A percentile compares a stretch with the other conserved stretches of the same genome.
Conservation (phyloP, 2,888 invertebrate species). For the Melinaea menophilus region DNA sequence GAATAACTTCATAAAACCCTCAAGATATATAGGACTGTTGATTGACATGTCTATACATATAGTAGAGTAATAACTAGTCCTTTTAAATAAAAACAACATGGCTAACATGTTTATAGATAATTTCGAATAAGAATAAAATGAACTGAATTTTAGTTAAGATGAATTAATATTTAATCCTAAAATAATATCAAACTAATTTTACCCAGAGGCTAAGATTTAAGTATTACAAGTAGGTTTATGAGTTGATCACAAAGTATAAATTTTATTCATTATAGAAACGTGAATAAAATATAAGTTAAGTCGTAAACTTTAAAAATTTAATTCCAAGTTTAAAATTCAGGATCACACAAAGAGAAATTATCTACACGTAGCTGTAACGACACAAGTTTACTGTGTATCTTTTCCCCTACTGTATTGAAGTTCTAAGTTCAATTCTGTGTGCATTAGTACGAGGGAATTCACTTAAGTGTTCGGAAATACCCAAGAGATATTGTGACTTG, state of each 20-base stretch:
- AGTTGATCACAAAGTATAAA: no score
- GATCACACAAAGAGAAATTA: slow-evolving; percentile 19
- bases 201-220: background rate
- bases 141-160: no score
- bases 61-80: no score
- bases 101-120: no score
- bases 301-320: slow-evolving; percentile 16
- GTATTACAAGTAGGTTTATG: background rate
- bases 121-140: no score
- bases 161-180: no score
- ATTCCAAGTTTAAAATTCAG: slow-evolving; percentile 21
- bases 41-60: background rate
- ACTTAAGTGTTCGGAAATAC: slow-evolving; percentile 28
- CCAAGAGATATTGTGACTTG: slow-evolving; percentile 24
- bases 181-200: no score
- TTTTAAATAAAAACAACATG: no score
- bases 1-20: slow-evolving; percentile 32
- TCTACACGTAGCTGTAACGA: slow-evolving; percentile 23
- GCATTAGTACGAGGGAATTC: slow-evolving; percentile 19
- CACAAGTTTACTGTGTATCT: slow-evolving; percentile 29
- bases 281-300: slow-evolving; percentile 2
- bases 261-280: no score
- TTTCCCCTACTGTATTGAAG: slow-evolving; percentile 19
- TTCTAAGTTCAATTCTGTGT: slow-evolving; percentile 25
- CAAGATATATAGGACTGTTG: background rate